Conservation (phyloP, 2,113 vertebrate species). For the Heterochromis multidens region DNA sequence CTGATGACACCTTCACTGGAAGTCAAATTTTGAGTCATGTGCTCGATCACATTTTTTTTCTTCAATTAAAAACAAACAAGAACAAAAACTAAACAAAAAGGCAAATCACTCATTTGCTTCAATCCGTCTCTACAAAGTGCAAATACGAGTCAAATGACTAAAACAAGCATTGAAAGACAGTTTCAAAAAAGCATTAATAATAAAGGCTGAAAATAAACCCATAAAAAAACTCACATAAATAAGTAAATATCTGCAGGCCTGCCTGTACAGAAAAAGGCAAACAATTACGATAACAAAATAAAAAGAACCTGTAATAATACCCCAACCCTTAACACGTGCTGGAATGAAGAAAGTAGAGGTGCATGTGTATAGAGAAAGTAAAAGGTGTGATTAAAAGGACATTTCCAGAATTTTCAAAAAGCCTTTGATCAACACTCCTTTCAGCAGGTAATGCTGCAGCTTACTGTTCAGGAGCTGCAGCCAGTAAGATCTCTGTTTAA, state of each 20-base stretch:
- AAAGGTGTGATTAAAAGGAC: not conserved
- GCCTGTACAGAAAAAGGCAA: constrained; percentile 74
- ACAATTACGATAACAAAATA: constrained; percentile 21
- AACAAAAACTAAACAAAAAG: constrained; percentile 26
- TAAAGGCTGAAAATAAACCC: constrained; percentile 21
- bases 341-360: constrained; percentile 57
- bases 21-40: not conserved
- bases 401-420: not conserved
- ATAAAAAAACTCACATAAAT: constrained; percentile 65
- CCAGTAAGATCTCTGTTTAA: not conserved
- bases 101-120: constrained; percentile 59
- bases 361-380: not conserved
- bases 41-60: constrained; percentile 39
- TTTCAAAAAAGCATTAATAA: constrained; percentile 6
- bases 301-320: constrained; percentile 12
- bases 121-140: constrained; percentile 71
- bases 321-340: constrained; percentile 28
- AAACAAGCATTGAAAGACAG: constrained; percentile 47
- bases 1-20: constrained; percentile 6
- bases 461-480: not conserved
- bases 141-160: constrained; percentile 65
- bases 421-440: not conserved
- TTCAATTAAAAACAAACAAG: constrained; percentile 31
- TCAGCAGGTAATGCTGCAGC: constrained; percentile 14
- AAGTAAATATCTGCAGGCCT: constrained; percentile 75